Conservation (phyloP, 2,888 invertebrate species). For the Hirtodrosophila trivittata region DNA sequence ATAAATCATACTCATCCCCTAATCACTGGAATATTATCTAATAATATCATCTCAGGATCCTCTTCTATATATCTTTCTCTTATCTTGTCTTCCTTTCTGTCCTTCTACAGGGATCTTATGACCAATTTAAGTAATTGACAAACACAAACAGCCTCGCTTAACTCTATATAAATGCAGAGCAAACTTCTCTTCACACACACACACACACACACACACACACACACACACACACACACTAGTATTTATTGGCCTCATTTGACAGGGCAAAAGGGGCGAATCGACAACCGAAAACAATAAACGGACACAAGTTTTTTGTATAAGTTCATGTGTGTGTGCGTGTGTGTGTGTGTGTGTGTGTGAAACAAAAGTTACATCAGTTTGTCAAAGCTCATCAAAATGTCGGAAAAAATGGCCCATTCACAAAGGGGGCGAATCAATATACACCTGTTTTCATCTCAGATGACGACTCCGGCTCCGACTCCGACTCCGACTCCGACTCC, state of each 20-base stretch:
- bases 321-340: too few relatives aligned
- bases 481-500: background rate
- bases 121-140: too few relatives aligned
- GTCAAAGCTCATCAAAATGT: slow-evolving; percentile 23
- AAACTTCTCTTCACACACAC: too few relatives aligned
- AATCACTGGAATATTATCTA: too few relatives aligned
- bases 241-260: slow-evolving; percentile 58
- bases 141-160: too few relatives aligned
- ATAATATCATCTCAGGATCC: too few relatives aligned
- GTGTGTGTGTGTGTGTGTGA: slow-evolving; percentile 22
- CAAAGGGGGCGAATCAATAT: slow-evolving; percentile 15
- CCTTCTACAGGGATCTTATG: too few relatives aligned
- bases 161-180: too few relatives aligned
- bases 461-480: background rate
- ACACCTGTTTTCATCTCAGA: slow-evolving; percentile 20
- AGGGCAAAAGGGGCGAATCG: slow-evolving; percentile 3
- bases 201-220: slow-evolving; percentile 10
- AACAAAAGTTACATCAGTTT: slow-evolving; percentile 74
- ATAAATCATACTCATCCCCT: slow-evolving; percentile 26
- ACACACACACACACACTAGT: slow-evolving; percentile 11
- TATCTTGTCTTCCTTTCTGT: too few relatives aligned
- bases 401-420: slow-evolving; percentile 39
- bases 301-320: too few relatives aligned
- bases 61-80: too few relatives aligned
- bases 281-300: slow-evolving; percentile 36